Conservation (phyloP, 2,113 vertebrate genomes). For the Brienomyrus longianalis region DNA sequence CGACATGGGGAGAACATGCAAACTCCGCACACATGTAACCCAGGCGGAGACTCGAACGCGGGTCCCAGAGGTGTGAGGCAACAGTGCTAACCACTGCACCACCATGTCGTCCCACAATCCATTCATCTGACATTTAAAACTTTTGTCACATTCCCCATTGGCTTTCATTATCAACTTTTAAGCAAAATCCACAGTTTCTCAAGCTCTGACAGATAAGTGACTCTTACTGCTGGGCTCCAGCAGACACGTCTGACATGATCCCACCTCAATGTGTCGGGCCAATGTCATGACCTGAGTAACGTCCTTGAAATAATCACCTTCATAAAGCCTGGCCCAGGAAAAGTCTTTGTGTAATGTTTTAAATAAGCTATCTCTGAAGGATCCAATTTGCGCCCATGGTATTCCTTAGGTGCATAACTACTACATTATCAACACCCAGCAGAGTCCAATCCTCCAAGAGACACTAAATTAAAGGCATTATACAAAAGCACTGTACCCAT, state of each 20-base stretch:
- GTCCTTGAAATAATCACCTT: not conserved
- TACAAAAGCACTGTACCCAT: slow-evolving; percentile 8
- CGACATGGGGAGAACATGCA: no score
- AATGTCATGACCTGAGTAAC: not conserved
- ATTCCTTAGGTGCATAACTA: not conserved
- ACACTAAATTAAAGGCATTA: not conserved
- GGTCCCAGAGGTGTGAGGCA: no score
- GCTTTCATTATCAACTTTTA: not conserved
- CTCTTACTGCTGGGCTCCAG: not conserved
- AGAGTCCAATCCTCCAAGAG: not conserved
- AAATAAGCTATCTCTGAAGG: not conserved
- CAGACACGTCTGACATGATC: not conserved
- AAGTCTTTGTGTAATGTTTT: not conserved
- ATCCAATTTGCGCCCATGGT: not conserved
- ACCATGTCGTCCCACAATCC: no score
- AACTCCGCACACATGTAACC: no score
- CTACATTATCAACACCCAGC: not conserved
- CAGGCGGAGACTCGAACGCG: no score
- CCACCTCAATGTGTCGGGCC: not conserved
- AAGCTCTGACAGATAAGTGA: not conserved
- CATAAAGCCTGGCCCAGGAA: not conserved
- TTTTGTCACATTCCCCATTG: not conserved
- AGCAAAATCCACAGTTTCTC: not conserved
- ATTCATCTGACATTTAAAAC: not conserved
- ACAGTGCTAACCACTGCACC: no score